Evolutionary conservation across 2,888 invertebrate genomes (phyloP), one percentile per base, ranked within the genome.

Genomic region (Ichneumon xanthorius): DNA sequence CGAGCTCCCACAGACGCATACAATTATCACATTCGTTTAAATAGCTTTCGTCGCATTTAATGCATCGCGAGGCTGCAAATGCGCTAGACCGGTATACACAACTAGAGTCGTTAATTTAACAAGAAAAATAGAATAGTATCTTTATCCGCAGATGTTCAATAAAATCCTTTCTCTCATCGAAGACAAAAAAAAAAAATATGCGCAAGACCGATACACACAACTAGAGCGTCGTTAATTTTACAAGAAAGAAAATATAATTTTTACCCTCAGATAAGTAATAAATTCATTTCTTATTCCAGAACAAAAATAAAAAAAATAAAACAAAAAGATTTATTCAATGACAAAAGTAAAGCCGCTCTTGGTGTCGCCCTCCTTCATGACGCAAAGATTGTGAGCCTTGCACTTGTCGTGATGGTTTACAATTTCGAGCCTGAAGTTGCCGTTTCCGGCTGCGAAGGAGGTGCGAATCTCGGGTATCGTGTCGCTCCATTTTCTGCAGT

Each of bases 361-460:
- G 19, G 84, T 89, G 85, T 94, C 93, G 70, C 93, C 92, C 89
- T 95, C 95, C 90, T 94, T 95, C 40, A 94, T 94, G 78, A 95
- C 94, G 92, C 97, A 97, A 90, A 96, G 93, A 89, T 96, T 95
- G 92, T 97, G 97, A 48, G 97, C 97, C 93, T 97, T 97, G 92
- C 96, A 97, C 92, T 96, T 97, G 92, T 97, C 96, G 91, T 97
- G 97, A 93, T 97, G 97, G 92, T 97, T 97, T 68, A 97, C 96
- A 90, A 97, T 97, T 94, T 97, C 97, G 85, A 97, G 94, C 76
- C 97, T 95, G 94, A 97, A 97, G 93, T 97, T 97, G 68, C 96
- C 95, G 90, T 96, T 97, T 81, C 97, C 97, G 90, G 96, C 96
- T n/a, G 97, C 96, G 90, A 97, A 97, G 0, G 97, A 97, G n/a